Evolutionary conservation across 2,888 invertebrate species (phyloP), one percentile per base, ranked within the genome.

Genomic region (Cosmia pyralina): DNA sequence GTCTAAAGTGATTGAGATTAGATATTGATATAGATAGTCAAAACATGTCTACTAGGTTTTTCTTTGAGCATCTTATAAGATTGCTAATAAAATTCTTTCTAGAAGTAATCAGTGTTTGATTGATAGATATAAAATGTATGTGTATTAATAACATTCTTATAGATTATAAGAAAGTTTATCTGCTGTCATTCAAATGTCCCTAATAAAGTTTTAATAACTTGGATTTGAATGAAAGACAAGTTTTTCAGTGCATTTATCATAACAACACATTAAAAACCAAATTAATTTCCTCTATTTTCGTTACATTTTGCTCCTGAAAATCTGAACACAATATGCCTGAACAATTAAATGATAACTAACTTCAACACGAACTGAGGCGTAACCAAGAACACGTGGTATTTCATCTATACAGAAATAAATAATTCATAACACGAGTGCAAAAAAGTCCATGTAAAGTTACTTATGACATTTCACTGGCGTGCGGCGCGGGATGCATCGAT

Each of bases 381-480:
- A 46, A 60, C 48, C 1, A 59, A 52, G 5, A 38, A 44, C 22
- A 10, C 6, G 8, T 0, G 11, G 34, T 28, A 50, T 55, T 60
- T 60, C 34, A 64, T 38, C 0, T 28, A 17, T 17, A 52, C 11
- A 44, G 5, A 19, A 46, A 68, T 77, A 63, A 66, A 72, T 63
- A 66, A 66, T 58, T 65, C 34, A 79, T 66, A 48, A 48, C 19
- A 22, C 19, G 17, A 48, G 10, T 71, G 22, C 0, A 66, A 58
- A 69, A 69, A 74, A 72, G 60, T 75, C 64, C 15, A 67, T 34
- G 11, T 58, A 62, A 62, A 52, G 73, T 70, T 19, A 72, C 79
- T 41, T 62, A 71, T 82, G 77, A 69, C 74, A 87, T 79, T 87
- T 73, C 10, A 55, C 46, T 46, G 41, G 55, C 22, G 19, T 28